Percentiles rank a stretch among this genome's conserved stretches.
These are phyloP conservation scores for Bettongia penicillata DNA, from an alignment of 2,113 vertebrate species.

Conservation along the genomic window DNA sequence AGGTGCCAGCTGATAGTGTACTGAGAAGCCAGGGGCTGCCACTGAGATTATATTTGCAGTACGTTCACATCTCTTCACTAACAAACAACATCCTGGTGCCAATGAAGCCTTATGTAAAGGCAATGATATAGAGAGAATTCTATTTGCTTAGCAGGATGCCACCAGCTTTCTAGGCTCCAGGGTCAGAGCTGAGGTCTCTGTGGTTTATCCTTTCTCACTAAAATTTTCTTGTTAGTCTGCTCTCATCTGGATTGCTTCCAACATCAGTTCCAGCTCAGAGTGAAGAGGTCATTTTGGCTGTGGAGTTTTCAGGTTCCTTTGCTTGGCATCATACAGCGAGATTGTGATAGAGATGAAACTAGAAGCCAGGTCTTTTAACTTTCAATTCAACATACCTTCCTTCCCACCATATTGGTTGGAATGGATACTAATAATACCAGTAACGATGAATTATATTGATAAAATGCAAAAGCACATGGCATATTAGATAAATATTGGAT, in stretches of 20 bases:
- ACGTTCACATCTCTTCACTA: background rate
- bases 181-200: background rate
- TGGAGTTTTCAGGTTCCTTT: background rate
- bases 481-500: background rate
- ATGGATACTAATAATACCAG: background rate
- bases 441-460: background rate
- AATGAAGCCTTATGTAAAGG: background rate
- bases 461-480: background rate
- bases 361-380: background rate
- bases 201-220: background rate
- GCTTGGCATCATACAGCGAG: background rate
- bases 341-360: background rate
- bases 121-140: background rate
- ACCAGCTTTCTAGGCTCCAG: fast-evolving
- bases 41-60: background rate
- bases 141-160: background rate
- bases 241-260: background rate
- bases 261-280: background rate
- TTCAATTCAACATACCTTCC: background rate
- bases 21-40: background rate
- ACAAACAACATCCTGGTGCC: background rate
- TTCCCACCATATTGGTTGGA: background rate
- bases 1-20: background rate
- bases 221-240: no score
- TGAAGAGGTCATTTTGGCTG: background rate